Evolutionary conservation across 2,888 invertebrate species (phyloP), one percentile per base, ranked within the genome.

Genomic region (Kuschelorhynchus macadamiae): DNA sequence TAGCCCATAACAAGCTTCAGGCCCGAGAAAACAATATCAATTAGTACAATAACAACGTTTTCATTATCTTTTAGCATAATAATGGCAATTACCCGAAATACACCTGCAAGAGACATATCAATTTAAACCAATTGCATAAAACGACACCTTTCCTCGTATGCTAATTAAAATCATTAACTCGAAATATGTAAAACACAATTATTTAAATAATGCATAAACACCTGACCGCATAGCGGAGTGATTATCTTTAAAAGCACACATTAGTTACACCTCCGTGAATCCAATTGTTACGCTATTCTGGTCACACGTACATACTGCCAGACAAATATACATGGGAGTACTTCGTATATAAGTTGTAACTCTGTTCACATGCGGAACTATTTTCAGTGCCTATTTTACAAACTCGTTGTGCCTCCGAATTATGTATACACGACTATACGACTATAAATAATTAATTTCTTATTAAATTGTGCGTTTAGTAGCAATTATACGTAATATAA

Each of bases 221-320:
- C 30, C 30, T 30, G 30, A 30, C 30, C 30, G 30, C 30, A 4
- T 30, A 30, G 30, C 30, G 30, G 30, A 30, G 30, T 30, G 30
- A 30, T 30, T 30, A 30, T 30, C 9, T 30, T 9, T 30, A 30
- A 30, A 30, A 30, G 30, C 30, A 30, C 30, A 30, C 46, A 18
- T 46, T 46, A 46, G 46, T 46, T 18, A 46, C 46, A 46, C 46
- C 18, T 46, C 46, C 46, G 18, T 46, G 17, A 9, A 17, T 46
- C 46, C 46, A 46, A 46, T 46, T 46, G 18, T 7, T 46, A 17
- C 46, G 16, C 36, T 41, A 49, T 59, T 59, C 47, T 47, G 59
- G 59, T 36, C 55, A 36, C 47, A 49, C 49, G 49, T 30, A 30
- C 9, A 30, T 39, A 39, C 59, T 41, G 33, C 25, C 49, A 49